phyloP scores from a whole-genome alignment of 1,140 invertebrate species.

The Meloidogyne hapla region DNA sequence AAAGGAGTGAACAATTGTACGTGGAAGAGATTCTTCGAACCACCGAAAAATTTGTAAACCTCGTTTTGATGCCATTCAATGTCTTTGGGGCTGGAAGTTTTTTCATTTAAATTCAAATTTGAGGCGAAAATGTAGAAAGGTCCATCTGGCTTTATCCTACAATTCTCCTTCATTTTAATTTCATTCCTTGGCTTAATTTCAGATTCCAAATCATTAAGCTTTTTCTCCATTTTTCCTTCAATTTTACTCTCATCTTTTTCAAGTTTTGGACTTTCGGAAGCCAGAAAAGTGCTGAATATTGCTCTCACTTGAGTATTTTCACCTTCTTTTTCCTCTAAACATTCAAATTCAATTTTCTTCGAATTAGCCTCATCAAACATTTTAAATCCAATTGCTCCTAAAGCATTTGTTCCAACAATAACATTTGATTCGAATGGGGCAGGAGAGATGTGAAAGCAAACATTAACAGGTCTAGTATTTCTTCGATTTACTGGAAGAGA shows the following conservation, averaged over 20 bases:
- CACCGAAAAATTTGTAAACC: no score
- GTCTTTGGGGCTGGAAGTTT: no score
- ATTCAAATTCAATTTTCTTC: not conserved
- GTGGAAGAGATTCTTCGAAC: no score
- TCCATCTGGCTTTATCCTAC: no score
- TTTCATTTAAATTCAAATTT: no score
- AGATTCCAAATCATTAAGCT: no score
- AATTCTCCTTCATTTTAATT: no score
- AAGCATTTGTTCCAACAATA: not conserved
- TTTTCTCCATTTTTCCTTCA: not conserved
- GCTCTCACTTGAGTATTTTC: not conserved
- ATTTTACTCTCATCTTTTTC: not conserved
- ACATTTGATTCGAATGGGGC: not conserved
- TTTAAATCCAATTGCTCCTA: not conserved
- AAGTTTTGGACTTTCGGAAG: not conserved
- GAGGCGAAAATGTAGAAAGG: no score
- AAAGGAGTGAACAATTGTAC: no score
- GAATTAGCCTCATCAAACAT: constrained; percentile 3
- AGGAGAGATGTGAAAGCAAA: not conserved
- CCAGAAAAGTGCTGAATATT: not conserved
- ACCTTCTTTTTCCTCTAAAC: not conserved
- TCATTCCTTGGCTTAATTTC: no score
- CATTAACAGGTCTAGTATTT: not conserved
- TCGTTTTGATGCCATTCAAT: no score
- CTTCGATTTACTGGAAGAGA: not conserved